Evolutionary conservation across 53 echinoderm and acorn worm genomes (phyloP).

Genomic region (Crossaster papposus): DNA sequence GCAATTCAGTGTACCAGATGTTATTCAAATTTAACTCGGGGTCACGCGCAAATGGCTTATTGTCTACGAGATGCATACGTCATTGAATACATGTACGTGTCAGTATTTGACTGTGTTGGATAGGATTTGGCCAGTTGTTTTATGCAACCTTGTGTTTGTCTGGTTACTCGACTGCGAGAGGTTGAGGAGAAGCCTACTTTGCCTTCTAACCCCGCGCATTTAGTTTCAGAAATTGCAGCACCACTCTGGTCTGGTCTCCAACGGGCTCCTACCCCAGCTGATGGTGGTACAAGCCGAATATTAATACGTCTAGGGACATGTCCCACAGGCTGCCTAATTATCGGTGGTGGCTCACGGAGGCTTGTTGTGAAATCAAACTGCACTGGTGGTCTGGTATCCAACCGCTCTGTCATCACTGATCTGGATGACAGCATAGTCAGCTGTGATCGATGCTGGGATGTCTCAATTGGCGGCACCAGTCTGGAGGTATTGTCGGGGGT

Average conservation of each 20-base stretch:
- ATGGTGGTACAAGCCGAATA: background rate
- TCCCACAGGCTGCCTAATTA: background rate
- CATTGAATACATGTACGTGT: background rate
- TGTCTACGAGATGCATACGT: background rate
- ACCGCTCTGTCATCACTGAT: background rate
- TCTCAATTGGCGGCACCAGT: background rate
- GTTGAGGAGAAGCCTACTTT: background rate
- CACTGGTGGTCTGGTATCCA: background rate
- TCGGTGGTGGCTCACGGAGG: background rate
- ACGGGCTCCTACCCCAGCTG: background rate
- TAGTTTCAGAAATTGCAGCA: background rate
- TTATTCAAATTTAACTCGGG: too few species aligned
- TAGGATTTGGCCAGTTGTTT: background rate
- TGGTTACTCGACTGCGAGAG: background rate
- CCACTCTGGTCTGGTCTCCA: background rate
- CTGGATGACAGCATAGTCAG: background rate
- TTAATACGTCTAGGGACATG: conserved; percentile 1
- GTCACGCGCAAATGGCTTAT: too few species aligned
- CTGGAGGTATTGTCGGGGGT: background rate
- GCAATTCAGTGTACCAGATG: too few species aligned
- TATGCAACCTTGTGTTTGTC: background rate
- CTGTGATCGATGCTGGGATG: background rate
- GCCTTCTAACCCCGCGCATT: background rate
- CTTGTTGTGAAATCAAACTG: conserved; percentile 7
- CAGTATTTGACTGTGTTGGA: background rate